Evolutionary conservation across 53 echinoderm and acorn worm species (phyloP).

Genomic region (Echinometra lucunter): DNA sequence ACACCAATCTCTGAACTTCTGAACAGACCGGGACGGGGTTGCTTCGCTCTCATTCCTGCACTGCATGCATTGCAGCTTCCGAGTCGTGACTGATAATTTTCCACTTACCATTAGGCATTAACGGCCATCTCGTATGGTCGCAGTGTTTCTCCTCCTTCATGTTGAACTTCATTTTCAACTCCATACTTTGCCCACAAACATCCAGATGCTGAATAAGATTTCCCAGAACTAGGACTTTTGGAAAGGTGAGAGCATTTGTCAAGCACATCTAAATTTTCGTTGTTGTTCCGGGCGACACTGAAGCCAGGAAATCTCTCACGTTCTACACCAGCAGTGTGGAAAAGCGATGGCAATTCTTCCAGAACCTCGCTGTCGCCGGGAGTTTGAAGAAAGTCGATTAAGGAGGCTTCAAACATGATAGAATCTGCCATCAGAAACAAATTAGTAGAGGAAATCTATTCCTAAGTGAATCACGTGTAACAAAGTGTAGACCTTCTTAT

Average conservation of each 20-base stretch:
- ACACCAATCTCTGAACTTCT: no score
- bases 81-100: neutral
- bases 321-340: neutral
- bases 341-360: conserved; percentile 20
- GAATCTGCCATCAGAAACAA: conserved; percentile 20
- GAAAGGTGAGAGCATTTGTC: neutral
- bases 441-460: no score
- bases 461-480: neutral
- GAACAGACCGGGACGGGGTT: no score
- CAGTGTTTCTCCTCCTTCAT: neutral
- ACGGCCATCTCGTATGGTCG: conserved; percentile 52
- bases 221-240: neutral
- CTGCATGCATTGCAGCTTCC: no score
- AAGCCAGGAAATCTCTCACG: neutral
- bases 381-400: neutral
- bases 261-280: conserved; percentile 7
- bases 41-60: no score
- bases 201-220: neutral
- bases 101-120: conserved; percentile 45
- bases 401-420: conserved; percentile 6
- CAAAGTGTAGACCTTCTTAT: no score
- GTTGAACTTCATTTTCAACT: neutral
- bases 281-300: neutral
- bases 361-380: conserved; percentile 28
- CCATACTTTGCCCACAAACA: conserved; percentile 50